These are phyloP conservation scores for Dendrophyllia cribrosa DNA, from an alignment of 64 coral and sea anemone species.

Conservation along the genomic window DNA sequence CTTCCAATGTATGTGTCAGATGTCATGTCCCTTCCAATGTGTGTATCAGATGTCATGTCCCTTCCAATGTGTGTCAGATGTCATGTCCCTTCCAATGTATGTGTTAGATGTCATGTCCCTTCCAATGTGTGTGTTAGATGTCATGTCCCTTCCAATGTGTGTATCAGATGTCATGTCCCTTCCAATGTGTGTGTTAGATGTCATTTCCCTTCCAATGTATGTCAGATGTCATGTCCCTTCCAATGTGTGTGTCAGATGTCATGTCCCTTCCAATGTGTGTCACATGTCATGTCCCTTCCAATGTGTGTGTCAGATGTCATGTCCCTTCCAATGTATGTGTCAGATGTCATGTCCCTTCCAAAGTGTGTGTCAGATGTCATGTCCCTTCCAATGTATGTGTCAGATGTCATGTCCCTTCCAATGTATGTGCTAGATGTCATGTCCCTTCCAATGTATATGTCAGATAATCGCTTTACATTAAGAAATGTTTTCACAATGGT, in stretches of 20 bases:
- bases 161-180: constrained; percentile 69
- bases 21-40: constrained; percentile 91
- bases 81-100: constrained; percentile 89
- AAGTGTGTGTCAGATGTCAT: constrained; percentile 78
- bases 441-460: constrained; percentile 84
- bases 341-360: constrained; percentile 77
- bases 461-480: too few relatives aligned
- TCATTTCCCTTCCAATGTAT: constrained; percentile 89
- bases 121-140: constrained; percentile 78
- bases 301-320: constrained; percentile 79
- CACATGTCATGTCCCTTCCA: constrained; percentile 77
- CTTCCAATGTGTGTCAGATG: constrained; percentile 82
- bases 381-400: constrained; percentile 84
- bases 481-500: too few relatives aligned
- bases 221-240: constrained; percentile 75
- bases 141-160: constrained; percentile 89
- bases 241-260: constrained; percentile 76
- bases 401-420: constrained; percentile 77
- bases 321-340: constrained; percentile 84
- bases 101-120: constrained; percentile 70
- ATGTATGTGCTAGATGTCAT: constrained; percentile 79
- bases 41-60: constrained; percentile 64
- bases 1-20: constrained; percentile 81
- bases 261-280: constrained; percentile 87
- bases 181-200: constrained; percentile 78